Conservation (phyloP, 1,140 invertebrate species). For the Chlorops oryzae region DNA sequence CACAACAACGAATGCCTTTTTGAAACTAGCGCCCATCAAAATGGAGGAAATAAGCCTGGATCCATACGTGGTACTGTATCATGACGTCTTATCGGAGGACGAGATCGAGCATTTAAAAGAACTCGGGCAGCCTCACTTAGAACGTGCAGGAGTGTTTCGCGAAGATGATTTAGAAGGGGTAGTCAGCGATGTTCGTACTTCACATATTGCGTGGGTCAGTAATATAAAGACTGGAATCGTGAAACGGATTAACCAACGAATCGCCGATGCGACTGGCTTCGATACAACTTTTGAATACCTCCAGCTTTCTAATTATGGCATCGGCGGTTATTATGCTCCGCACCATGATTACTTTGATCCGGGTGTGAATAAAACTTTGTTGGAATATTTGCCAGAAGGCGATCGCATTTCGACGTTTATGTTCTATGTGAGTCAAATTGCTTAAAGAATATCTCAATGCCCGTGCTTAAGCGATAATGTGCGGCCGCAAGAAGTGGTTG, state of each 20-base stretch:
- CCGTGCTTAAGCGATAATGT: no score
- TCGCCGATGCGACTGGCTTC: conserved; percentile 68
- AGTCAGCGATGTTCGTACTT: conserved; percentile 87
- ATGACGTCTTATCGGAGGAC: conserved; percentile 77
- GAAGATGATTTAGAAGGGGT: conserved; percentile 72
- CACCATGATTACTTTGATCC: conserved; percentile 61
- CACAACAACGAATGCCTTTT: conserved; percentile 63
- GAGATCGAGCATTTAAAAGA: conserved; percentile 86
- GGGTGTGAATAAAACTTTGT: no score
- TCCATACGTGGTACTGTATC: conserved; percentile 82
- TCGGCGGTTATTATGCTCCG: conserved; percentile 65
- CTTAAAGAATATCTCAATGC: conserved; percentile 52
- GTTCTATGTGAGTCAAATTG: conserved; percentile 31
- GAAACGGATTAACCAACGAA: conserved; percentile 62
- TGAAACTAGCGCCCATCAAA: conserved; percentile 81
- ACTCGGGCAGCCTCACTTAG: conserved; percentile 78
- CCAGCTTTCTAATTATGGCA: conserved; percentile 62
- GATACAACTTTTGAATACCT: conserved; percentile 55
- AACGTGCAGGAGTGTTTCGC: conserved; percentile 73
- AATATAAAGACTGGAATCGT: conserved; percentile 71
- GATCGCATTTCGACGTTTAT: conserved; percentile 41
- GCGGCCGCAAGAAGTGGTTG: no score
- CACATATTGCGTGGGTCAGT: conserved; percentile 94
- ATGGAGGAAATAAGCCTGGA: conserved; percentile 79
- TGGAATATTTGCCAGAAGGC: no score